Evolutionary conservation across 1,140 invertebrate species (phyloP), one percentile per base, ranked within the genome.

Genomic region (Cardiocondyla obscurior): DNA sequence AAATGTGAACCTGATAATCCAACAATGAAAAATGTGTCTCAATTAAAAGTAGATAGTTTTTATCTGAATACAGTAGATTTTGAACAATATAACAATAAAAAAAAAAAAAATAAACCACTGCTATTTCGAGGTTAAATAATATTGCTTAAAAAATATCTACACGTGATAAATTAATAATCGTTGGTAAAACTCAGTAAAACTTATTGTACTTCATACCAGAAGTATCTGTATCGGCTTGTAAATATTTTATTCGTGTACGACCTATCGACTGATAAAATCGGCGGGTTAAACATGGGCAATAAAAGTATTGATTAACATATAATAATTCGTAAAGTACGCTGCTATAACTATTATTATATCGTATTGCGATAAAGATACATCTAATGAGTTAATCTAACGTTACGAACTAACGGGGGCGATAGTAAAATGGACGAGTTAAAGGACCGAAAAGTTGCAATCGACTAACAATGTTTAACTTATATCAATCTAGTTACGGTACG

Each of bases 111-210:
- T 10, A 70, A 30, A 30, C 30, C 53, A 42, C 2, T 82, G 36
- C 65, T 67, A 49, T 33, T 73, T 4, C 72, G 19, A 42, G 28
- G 30, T 14, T 57, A 39, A 58, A 58, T 73, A 10, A 51, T 73
- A 55, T 70, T 33, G 42, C 53, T 62, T 46, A 67, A 85, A 65
- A 51, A 57, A 86, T 25, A 36, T 77, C 49, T 67, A 73, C 39
- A 73, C 39, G 51, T 30, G 14, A 16, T 65, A 58, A 64, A 76
- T 76, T 73, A 19, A 46, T 46, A 53, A 42, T 42, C n/a, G 44
- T 42, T 36, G 25, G n/a, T 49, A 49, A 49, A 49, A 73, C n/a
- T 73, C 10, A 3, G 28, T 36, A 7, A 70, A 70, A 51, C 19
- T 33, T 28, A 69, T 69, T 2, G n/a, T 33, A 51, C 51, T 33